Evolutionary conservation across 2,888 invertebrate species (phyloP).

Genomic region (Tenodera sinensis): DNA sequence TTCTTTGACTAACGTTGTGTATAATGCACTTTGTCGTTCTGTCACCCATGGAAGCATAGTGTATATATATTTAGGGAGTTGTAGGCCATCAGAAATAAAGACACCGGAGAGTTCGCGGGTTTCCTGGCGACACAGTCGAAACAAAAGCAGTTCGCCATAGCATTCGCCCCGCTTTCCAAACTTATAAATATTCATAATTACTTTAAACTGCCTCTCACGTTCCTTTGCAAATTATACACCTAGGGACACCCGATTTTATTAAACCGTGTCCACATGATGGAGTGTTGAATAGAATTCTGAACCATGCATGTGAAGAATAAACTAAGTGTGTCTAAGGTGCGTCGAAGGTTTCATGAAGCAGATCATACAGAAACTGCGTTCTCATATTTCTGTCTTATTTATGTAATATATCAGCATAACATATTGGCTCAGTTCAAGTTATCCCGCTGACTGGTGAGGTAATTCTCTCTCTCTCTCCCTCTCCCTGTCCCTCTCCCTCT

Average conservation of each 20-base stretch:
- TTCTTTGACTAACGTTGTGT: neutral
- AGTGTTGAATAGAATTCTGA: neutral
- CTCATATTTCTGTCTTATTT: too few species aligned
- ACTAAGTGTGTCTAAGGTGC: too few species aligned
- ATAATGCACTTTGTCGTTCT: neutral
- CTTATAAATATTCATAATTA: neutral
- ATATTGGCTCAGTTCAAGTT: too few species aligned
- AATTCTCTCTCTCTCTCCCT: too few species aligned
- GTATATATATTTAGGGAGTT: neutral
- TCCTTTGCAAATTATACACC: neutral
- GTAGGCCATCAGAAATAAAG: neutral
- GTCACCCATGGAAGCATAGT: neutral
- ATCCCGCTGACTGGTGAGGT: too few species aligned
- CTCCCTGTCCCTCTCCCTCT: too few species aligned
- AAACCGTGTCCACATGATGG: neutral
- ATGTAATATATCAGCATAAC: too few species aligned
- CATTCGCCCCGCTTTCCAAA: neutral
- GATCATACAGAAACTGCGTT: too few species aligned
- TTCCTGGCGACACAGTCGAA: neutral
- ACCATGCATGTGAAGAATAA: too few species aligned
- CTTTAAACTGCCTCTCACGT: neutral
- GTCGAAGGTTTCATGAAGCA: too few species aligned
- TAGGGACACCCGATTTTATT: neutral
- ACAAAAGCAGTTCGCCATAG: neutral
- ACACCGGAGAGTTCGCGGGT: neutral